phyloP scores from a whole-genome alignment of 2,797 vertebrate genomes.

The Sylvilagus floridanus region DNA sequence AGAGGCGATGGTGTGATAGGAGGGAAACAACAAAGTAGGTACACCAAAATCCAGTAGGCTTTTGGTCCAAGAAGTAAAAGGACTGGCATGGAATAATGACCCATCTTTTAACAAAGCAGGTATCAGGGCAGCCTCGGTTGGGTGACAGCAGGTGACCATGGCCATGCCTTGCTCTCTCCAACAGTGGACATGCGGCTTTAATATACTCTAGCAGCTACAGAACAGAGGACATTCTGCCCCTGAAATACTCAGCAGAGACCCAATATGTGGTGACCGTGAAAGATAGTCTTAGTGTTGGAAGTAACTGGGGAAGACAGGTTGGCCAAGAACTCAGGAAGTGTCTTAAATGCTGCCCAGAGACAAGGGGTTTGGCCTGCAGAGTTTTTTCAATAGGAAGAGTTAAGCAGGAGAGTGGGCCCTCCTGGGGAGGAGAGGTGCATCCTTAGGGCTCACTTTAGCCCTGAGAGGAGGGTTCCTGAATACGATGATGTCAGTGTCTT shows the following conservation, averaged over 20 bases:
- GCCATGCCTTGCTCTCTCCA: neutral
- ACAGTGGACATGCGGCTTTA: neutral
- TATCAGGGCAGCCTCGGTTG: neutral
- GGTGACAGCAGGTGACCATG: neutral
- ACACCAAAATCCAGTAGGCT: neutral
- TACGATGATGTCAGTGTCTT: conserved; percentile 41
- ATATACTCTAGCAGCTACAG: neutral
- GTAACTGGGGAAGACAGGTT: neutral
- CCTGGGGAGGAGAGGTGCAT: conserved; percentile 15
- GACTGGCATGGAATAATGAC: neutral
- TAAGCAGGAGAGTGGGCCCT: neutral
- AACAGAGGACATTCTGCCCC: neutral
- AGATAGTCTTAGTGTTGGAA: neutral
- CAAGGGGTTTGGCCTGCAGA: conserved; percentile 22
- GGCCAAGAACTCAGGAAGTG: neutral
- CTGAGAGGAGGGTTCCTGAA: conserved; percentile 43
- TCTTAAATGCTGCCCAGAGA: neutral
- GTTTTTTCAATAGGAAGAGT: conserved; percentile 26
- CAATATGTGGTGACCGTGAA: neutral
- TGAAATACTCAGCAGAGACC: neutral
- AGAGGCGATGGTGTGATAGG: neutral
- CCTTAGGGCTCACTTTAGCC: conserved; percentile 30
- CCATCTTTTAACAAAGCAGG: neutral
- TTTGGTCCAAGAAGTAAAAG: neutral
- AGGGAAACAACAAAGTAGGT: neutral